These are phyloP conservation scores for Diaperis boleti DNA, from an alignment of 2,888 invertebrate species.

Conservation along the genomic window DNA sequence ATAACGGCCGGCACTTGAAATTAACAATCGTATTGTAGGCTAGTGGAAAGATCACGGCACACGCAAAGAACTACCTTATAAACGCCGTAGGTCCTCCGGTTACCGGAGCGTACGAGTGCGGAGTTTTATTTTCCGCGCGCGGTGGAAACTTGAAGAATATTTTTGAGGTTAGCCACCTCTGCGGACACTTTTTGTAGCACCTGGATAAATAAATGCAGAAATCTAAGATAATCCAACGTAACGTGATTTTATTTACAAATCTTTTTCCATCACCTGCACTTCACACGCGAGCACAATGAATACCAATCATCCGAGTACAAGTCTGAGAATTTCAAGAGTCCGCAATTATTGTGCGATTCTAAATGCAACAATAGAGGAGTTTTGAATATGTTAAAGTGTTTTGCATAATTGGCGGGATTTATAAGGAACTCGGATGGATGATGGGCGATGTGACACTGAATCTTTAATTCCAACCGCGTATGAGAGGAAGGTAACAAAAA, in stretches of 20 bases:
- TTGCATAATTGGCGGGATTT: slow-evolving; percentile 14
- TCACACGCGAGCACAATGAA: slow-evolving; percentile 11
- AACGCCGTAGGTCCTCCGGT: too few relatives aligned
- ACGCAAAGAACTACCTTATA: too few relatives aligned
- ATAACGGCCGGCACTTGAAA: neutral
- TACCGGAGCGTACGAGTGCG: too few relatives aligned
- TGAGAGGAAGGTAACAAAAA: too few relatives aligned
- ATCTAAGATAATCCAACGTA: slow-evolving; percentile 37
- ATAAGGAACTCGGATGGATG: slow-evolving; percentile 17
- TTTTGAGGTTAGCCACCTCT: neutral
- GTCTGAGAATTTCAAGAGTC: slow-evolving; percentile 5
- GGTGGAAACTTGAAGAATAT: neutral
- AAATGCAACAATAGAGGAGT: slow-evolving; percentile 20
- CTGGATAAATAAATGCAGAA: neutral
- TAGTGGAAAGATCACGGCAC: too few relatives aligned
- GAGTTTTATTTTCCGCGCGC: neutral
- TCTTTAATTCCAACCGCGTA: slow-evolving; percentile 13
- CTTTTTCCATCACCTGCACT: slow-evolving; percentile 20
- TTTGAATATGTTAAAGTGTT: slow-evolving; percentile 17
- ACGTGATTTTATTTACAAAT: slow-evolving; percentile 33
- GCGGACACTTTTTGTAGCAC: neutral
- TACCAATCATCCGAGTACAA: slow-evolving; percentile 14
- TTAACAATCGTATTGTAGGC: neutral
- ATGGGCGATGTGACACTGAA: slow-evolving; percentile 13
- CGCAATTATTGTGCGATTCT: slow-evolving; percentile 12